phyloP scores from a whole-genome alignment of 1,140 invertebrate genomes.

The Mya arenaria region DNA sequence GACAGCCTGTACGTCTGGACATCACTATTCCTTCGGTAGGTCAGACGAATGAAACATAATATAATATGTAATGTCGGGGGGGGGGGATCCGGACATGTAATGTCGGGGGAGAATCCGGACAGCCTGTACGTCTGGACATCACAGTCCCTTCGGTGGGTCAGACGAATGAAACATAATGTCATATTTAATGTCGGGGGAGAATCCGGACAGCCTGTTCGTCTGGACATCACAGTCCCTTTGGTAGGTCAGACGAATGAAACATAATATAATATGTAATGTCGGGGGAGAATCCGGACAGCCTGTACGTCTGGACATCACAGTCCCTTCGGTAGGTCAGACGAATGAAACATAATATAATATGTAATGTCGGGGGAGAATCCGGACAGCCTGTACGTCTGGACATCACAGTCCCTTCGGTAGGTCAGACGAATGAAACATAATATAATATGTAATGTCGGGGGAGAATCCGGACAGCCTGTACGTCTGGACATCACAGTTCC shows the following conservation, averaged over 20 bases:
- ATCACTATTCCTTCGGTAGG: conserved; percentile 38
- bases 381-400: conserved; percentile 34
- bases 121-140: conserved; percentile 44
- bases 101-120: conserved; percentile 25
- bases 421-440: no score
- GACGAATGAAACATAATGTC: no score
- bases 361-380: conserved; percentile 10
- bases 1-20: conserved; percentile 41
- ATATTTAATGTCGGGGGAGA: conserved; percentile 30
- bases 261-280: no score
- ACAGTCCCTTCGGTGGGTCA: conserved; percentile 31
- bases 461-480: no score
- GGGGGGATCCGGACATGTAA: no score
- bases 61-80: no score
- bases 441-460: no score
- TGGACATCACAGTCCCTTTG: conserved; percentile 32
- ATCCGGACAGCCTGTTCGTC: conserved; percentile 14
- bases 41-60: no score
- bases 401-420: conserved; percentile 33
- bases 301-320: conserved; percentile 33
- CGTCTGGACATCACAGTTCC: no score
- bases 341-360: no score
- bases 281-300: conserved; percentile 24
- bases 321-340: conserved; percentile 23
- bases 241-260: no score